Conservation (phyloP, 2,888 invertebrate genomes). For the Sesia apiformis region DNA sequence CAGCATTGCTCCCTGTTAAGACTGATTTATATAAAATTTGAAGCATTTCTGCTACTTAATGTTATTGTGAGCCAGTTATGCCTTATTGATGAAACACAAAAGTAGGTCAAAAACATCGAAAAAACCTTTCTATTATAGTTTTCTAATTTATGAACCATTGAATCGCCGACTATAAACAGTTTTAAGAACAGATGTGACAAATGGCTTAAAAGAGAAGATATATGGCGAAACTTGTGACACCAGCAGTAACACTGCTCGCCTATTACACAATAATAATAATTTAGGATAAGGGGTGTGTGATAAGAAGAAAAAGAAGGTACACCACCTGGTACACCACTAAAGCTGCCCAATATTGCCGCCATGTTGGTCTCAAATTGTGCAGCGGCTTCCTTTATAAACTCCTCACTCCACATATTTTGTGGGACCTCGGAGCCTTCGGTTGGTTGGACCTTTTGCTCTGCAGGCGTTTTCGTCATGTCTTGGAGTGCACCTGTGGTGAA, state of each 20-base stretch:
- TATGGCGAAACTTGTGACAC: too few relatives aligned
- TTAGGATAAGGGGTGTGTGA: background rate
- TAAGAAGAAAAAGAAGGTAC: background rate
- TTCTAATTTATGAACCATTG: too few relatives aligned
- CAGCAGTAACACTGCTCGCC: background rate
- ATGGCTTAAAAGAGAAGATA: too few relatives aligned
- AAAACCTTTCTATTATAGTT: too few relatives aligned
- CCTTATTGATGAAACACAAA: too few relatives aligned
- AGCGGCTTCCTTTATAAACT: slow-evolving; percentile 82
- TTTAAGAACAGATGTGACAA: too few relatives aligned
- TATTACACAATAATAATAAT: background rate
- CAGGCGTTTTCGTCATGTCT: slow-evolving; percentile 58
- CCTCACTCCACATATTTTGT: slow-evolving; percentile 80
- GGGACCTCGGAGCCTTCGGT: slow-evolving; percentile 21
- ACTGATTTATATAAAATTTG: too few relatives aligned
- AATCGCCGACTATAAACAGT: too few relatives aligned
- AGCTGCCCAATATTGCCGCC: slow-evolving; percentile 65
- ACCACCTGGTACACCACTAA: slow-evolving; percentile 60
- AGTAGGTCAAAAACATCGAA: too few relatives aligned
- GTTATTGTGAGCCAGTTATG: too few relatives aligned
- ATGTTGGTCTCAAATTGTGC: slow-evolving; percentile 82
- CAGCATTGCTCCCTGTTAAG: too few relatives aligned
- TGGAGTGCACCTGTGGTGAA: slow-evolving; percentile 73
- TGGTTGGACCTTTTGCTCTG: slow-evolving; percentile 9
- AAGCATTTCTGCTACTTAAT: too few relatives aligned